Conservation (phyloP, 2,797 vertebrate genomes). For the Okamejei kenojei region DNA sequence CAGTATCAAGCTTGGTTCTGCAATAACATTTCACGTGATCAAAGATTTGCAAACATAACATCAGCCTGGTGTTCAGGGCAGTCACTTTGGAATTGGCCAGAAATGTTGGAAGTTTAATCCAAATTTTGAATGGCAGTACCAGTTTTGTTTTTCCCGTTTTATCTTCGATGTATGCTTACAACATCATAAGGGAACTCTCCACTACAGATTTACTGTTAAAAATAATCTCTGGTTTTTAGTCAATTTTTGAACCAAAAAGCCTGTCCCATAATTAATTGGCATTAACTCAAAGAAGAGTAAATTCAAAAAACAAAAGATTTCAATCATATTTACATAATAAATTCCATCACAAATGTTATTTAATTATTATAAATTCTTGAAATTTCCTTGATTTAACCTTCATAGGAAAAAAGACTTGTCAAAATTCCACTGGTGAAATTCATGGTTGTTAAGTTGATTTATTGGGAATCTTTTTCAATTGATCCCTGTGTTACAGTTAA, state of each 20-base stretch:
- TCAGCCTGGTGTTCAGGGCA: not conserved
- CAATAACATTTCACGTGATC: too few relatives aligned
- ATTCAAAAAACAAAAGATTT: not conserved
- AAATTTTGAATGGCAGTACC: not conserved
- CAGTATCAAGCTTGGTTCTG: not conserved
- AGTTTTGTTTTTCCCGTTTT: not conserved
- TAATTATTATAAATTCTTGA: not conserved
- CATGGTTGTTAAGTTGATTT: constrained; percentile 11
- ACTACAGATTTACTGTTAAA: not conserved
- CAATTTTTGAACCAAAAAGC: not conserved
- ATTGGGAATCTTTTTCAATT: constrained; percentile 21
- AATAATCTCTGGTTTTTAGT: not conserved
- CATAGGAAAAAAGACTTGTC: not conserved
- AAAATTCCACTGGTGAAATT: not conserved
- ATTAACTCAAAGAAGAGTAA: not conserved
- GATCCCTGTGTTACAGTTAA: constrained; percentile 32
- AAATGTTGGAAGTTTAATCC: not conserved
- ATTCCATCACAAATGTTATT: not conserved
- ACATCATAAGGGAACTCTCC: not conserved
- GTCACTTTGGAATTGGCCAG: not conserved
- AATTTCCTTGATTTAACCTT: not conserved
- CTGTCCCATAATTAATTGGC: not conserved
- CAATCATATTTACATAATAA: not conserved
- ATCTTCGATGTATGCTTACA: not conserved
- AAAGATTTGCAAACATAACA: not conserved